Conservation (phyloP, 1,140 invertebrate species). For the Drosophila ohnishii region DNA sequence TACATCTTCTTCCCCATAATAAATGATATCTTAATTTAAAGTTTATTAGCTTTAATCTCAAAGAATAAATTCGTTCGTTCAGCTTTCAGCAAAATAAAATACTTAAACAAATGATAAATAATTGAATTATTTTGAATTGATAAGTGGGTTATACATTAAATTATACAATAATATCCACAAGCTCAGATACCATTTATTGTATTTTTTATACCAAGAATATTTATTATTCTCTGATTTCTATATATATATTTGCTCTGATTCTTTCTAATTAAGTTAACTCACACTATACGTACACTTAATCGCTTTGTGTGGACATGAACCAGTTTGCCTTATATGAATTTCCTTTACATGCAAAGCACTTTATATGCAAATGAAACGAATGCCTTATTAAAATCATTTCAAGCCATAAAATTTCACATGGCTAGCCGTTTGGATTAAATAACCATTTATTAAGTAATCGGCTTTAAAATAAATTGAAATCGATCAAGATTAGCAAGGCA, state of each 20-base stretch:
- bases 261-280: not conserved
- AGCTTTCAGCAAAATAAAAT: not conserved
- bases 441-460: not conserved
- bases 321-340: conserved; percentile 13
- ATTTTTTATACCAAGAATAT: not conserved
- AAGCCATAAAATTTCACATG: not conserved
- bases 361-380: conserved; percentile 25
- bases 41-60: not conserved
- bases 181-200: not conserved
- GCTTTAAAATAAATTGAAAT: no score
- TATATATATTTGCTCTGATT: not conserved
- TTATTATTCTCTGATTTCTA: not conserved
- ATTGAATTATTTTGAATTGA: not conserved
- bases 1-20: no score
- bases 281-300: conserved; percentile 1
- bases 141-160: not conserved
- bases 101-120: not conserved
- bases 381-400: conserved; percentile 1
- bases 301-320: conserved; percentile 5
- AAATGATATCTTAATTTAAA: not conserved
- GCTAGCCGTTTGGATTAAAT: not conserved
- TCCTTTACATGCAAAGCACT: conserved; percentile 12
- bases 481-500: no score
- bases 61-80: not conserved
- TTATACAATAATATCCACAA: not conserved